A percentile compares a stretch with the other conserved stretches of the same genome.
These are phyloP conservation scores for Progne subis DNA, from an alignment of 2,113 vertebrate species.

Conservation along the genomic window DNA sequence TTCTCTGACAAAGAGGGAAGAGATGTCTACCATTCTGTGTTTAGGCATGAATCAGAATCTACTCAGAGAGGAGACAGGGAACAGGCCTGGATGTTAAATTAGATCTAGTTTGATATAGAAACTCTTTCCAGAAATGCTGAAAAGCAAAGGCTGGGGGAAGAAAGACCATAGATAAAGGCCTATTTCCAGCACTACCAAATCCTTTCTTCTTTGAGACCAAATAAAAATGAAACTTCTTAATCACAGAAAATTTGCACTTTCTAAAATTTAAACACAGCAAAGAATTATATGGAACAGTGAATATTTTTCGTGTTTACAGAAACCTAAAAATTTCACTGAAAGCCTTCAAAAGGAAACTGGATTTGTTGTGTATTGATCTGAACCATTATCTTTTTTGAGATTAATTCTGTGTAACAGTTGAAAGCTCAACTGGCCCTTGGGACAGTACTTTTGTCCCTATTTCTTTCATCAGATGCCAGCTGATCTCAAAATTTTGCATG, in stretches of 20 bases:
- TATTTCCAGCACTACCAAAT: conserved; percentile 9
- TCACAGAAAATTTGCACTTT: conserved; percentile 50
- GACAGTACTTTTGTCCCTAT: neutral
- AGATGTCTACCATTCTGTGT: neutral
- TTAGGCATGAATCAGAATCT: neutral
- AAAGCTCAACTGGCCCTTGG: neutral
- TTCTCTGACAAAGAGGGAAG: neutral
- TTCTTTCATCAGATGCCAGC: conserved; percentile 37
- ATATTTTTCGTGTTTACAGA: conserved; percentile 56
- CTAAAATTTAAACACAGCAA: conserved; percentile 24
- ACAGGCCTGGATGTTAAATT: neutral
- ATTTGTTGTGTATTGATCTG: neutral
- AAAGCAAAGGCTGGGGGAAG: neutral
- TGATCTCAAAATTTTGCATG: conserved; percentile 46
- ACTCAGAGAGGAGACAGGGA: conserved; percentile 26
- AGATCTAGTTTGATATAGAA: neutral
- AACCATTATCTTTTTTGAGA: conserved; percentile 29
- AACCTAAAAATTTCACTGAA: conserved; percentile 41
- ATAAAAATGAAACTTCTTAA: conserved; percentile 27
- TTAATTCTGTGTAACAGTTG: conserved; percentile 2
- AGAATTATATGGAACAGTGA: conserved; percentile 18
- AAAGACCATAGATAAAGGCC: neutral
- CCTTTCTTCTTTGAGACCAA: conserved; percentile 57
- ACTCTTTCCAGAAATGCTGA: neutral
- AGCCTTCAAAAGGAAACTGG: conserved; percentile 42